A percentile compares a stretch with the other conserved stretches of the same genome.
phyloP scores from a whole-genome alignment of 2,113 vertebrate species.

The Pomatorhinus ruficollis region DNA sequence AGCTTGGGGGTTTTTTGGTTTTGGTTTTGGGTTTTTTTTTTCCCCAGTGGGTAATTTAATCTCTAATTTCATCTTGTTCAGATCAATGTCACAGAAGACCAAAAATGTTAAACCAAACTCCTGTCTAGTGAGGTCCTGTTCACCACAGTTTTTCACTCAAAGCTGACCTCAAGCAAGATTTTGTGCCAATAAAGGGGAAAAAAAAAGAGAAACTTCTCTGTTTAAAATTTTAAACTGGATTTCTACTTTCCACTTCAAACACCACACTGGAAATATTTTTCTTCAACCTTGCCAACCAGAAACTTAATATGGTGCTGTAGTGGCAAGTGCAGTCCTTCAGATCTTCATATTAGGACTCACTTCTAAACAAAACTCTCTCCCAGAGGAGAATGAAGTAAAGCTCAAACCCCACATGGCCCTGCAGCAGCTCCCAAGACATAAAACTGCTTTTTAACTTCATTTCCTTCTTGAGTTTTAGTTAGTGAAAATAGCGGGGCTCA shows the following conservation, averaged over 20 bases:
- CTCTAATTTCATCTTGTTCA: background rate
- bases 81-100: background rate
- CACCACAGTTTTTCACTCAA: background rate
- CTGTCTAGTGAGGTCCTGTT: background rate
- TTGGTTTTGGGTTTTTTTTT: too few relatives aligned
- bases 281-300: background rate
- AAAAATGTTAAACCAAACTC: background rate
- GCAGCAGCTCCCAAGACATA: background rate
- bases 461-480: background rate
- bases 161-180: background rate
- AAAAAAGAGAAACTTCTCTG: background rate
- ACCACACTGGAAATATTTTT: background rate
- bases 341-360: background rate
- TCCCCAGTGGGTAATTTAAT: background rate
- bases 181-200: background rate
- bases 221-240: background rate
- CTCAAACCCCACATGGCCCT: background rate
- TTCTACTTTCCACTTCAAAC: background rate
- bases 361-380: background rate
- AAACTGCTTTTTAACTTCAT: background rate
- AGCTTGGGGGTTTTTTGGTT: background rate
- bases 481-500: background rate
- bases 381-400: background rate
- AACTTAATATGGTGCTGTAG: background rate
- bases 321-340: background rate